Evolutionary conservation across 2,797 vertebrate species (phyloP).

Genomic region (Apogon talboti): DNA sequence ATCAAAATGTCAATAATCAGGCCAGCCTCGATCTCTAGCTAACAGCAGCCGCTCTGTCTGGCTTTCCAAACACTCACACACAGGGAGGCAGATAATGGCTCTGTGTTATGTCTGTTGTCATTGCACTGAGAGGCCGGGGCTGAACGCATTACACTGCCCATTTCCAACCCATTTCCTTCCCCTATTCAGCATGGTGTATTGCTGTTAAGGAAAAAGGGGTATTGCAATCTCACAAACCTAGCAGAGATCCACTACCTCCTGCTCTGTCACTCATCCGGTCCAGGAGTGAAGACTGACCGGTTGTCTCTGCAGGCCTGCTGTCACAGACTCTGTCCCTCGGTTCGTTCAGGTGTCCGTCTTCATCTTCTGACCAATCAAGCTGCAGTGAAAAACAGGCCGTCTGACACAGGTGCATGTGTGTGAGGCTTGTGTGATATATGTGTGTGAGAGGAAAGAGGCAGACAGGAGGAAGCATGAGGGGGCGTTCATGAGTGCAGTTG

Average conservation of each 20-base stretch:
- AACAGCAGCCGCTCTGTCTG: conserved; percentile 35
- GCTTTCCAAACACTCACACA: conserved; percentile 55
- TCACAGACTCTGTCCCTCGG: conserved; percentile 38
- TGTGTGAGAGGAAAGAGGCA: conserved; percentile 27
- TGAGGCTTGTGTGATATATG: conserved; percentile 20
- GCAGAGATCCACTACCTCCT: conserved; percentile 5
- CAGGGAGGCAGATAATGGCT: conserved; percentile 62
- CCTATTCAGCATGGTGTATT: conserved; percentile 35
- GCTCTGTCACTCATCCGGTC: conserved; percentile 27
- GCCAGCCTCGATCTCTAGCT: conserved; percentile 38
- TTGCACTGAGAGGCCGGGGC: conserved; percentile 47
- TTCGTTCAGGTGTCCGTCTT: background rate
- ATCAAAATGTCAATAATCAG: conserved; percentile 64
- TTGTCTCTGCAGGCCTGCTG: conserved; percentile 33
- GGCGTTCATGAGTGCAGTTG: conserved; percentile 23
- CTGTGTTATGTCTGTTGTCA: conserved; percentile 71
- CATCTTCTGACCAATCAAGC: conserved; percentile 39
- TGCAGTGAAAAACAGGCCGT: conserved; percentile 45
- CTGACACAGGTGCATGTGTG: conserved; percentile 45
- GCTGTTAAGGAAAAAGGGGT: conserved; percentile 25
- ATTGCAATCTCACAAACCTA: conserved; percentile 30
- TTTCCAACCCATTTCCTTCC: conserved; percentile 65
- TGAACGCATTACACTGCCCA: conserved; percentile 61
- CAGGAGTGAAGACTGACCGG: conserved; percentile 31
- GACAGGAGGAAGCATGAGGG: conserved; percentile 31